phyloP scores from a whole-genome alignment of 1,140 invertebrate species.

The Bombus turneri region DNA sequence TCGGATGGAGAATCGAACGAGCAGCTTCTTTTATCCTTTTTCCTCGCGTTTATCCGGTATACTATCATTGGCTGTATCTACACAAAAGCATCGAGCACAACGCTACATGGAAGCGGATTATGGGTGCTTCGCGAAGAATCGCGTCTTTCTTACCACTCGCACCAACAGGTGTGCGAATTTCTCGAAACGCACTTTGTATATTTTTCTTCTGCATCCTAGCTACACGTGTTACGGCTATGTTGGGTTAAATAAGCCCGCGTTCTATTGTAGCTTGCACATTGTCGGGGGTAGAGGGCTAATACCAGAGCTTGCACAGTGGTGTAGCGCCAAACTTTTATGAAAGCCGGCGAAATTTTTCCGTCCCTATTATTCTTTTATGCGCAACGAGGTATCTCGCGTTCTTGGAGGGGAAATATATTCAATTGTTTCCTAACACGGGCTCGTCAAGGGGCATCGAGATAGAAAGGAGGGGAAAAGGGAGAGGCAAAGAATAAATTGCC shows the following conservation, averaged over 20 bases:
- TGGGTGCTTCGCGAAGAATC: slow-evolving; percentile 23
- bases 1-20: not conserved
- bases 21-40: not conserved
- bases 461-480: not conserved
- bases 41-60: not conserved
- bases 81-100: not conserved
- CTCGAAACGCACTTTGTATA: slow-evolving; percentile 7
- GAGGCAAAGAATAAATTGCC: not conserved
- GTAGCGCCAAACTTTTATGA: slow-evolving; percentile 1
- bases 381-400: not conserved
- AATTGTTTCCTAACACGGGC: not conserved
- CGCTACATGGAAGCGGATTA: not conserved
- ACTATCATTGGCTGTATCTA: not conserved
- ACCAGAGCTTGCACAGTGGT: not conserved
- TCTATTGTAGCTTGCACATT: slow-evolving; percentile 6
- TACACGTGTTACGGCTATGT: not conserved
- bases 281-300: not conserved
- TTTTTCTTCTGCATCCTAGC: not conserved
- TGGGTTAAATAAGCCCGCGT: slow-evolving; percentile 11
- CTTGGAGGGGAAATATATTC: not conserved
- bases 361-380: not conserved
- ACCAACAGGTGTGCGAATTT: slow-evolving; percentile 41
- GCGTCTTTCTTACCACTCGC: not conserved
- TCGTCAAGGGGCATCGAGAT: not conserved
- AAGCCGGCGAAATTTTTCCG: not conserved